Evolutionary conservation across 2,113 vertebrate genomes (phyloP), one percentile per base, ranked within the genome.

Genomic region (Cheirogaleus medius): DNA sequence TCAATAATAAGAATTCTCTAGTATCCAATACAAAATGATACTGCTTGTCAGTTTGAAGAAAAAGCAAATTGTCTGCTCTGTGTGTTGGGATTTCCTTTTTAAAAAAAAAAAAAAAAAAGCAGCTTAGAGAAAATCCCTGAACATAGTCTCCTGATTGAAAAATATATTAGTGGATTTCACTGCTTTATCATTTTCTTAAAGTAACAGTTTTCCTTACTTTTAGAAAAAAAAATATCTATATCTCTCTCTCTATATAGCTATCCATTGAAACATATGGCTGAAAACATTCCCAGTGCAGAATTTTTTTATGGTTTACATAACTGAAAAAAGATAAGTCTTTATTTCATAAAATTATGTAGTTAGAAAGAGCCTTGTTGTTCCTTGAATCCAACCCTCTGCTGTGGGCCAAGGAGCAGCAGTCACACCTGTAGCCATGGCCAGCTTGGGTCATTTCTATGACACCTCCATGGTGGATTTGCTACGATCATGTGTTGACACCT

Each of bases 51-150:
- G 94, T 89, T 95, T 95, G 96, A 96, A 85, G 96, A 92, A 96
- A 91, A 98, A 98, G 81, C 97, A 95, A 97, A 97, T 97, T 97
- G 97, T 97, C 91, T 94, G 87, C 90, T 90, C 44, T 78, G 92
- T 97, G 94, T 80, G 66, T 94, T 97, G 97, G 96, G 97, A 96
- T 96, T 97, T 96, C 94, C 92, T 82, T 64, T 82, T 68, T 37
- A 60, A 54, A n/a, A 52, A 42, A 86, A 94, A 60, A 54, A n/a
- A 52, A 42, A 86, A 94, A 90, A 96, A 95, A 90, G 87, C 90
- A 83, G 97, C 95, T 98, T 98, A 97, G 92, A 96, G 97, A 96
- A 98, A 98, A 97, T 97, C 97, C 97, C 74, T 69, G 85, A 95
- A 96, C 88, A 95, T 47, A 49, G 95, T 88, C 66, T 97, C 15